A percentile compares a stretch with the other conserved stretches of the same genome.
phyloP scores from a whole-genome alignment of 1,140 invertebrate species.

The Luehdorfia chinensis region DNA sequence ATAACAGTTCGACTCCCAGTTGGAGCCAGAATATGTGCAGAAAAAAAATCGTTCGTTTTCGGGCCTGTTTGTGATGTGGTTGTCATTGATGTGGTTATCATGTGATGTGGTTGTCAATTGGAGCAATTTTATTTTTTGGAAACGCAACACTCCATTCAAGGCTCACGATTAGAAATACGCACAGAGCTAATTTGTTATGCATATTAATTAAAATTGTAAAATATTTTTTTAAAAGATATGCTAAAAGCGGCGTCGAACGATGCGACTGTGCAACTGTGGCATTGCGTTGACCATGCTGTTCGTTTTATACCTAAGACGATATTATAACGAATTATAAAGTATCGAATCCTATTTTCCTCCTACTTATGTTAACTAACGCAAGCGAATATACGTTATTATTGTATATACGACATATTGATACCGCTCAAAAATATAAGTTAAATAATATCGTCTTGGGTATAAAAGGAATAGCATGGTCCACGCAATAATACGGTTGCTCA shows the following conservation, averaged over 20 bases:
- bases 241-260: background rate
- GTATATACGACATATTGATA: too few relatives aligned
- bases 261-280: background rate
- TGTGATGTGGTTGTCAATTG: too few relatives aligned
- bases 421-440: too few relatives aligned
- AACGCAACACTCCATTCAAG: constrained; percentile 1
- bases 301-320: background rate
- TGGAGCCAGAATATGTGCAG: too few relatives aligned
- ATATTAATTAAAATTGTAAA: background rate
- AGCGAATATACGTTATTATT: too few relatives aligned
- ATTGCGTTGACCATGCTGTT: background rate
- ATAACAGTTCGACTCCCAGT: too few relatives aligned
- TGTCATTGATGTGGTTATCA: too few relatives aligned
- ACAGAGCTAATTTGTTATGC: constrained; percentile 6
- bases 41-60: too few relatives aligned
- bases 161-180: background rate
- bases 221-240: background rate
- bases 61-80: too few relatives aligned
- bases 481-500: background rate
- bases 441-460: background rate
- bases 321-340: too few relatives aligned
- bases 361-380: too few relatives aligned
- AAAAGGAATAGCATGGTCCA: background rate
- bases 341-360: background rate
- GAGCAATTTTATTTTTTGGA: background rate